Evolutionary conservation across 2,797 vertebrate species (phyloP).

Genomic region (Myotis findleyi): DNA sequence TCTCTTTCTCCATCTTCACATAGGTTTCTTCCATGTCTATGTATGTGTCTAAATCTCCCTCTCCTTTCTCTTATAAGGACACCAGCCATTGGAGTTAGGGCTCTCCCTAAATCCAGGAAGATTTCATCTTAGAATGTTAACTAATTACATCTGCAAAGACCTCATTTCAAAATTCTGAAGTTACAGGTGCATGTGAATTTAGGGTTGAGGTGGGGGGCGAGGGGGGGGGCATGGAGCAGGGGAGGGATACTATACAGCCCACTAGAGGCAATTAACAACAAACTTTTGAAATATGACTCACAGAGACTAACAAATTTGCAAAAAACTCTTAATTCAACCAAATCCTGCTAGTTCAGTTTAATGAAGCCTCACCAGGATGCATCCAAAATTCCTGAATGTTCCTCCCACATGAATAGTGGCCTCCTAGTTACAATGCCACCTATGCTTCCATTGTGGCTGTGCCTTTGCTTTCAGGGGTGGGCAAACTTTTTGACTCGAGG

Average conservation of each 20-base stretch:
- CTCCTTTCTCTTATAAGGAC: not conserved
- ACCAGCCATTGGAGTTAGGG: not conserved
- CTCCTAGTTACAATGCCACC: not conserved
- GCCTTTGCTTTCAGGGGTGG: too few species aligned
- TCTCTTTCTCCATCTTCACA: not conserved
- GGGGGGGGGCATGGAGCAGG: too few species aligned
- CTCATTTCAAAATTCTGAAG: not conserved
- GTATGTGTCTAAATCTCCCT: not conserved
- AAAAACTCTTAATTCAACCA: not conserved
- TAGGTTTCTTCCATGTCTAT: not conserved
- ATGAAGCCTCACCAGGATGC: not conserved
- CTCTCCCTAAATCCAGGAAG: not conserved
- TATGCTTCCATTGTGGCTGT: not conserved
- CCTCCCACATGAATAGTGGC: fast-evolving
- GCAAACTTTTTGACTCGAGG: too few species aligned
- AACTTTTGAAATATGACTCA: not conserved
- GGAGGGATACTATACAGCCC: not conserved
- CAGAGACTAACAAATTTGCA: not conserved
- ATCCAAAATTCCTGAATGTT: not conserved
- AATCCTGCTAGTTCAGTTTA: not conserved
- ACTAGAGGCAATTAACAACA: not conserved
- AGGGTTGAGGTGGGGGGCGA: not conserved
- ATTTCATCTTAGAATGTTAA: not conserved
- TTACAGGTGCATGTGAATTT: not conserved
- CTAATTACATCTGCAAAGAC: not conserved